These are phyloP conservation scores for Bruchidius siliquastri DNA, from an alignment of 2,888 invertebrate genomes.

Conservation along the genomic window DNA sequence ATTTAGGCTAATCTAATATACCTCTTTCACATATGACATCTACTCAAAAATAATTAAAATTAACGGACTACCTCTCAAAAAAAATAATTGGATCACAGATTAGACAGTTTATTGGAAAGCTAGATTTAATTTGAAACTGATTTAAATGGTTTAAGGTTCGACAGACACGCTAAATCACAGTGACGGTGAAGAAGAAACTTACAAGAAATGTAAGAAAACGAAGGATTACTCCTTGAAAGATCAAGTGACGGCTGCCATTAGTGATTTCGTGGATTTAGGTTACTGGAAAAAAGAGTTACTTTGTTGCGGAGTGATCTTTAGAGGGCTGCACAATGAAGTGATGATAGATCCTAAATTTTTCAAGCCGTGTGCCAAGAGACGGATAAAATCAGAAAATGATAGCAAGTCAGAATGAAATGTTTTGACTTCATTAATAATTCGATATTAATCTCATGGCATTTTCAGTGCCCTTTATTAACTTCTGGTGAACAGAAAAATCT, in stretches of 20 bases:
- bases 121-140: too few relatives aligned
- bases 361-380: slow-evolving; percentile 9
- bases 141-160: neutral
- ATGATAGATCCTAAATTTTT: slow-evolving; percentile 12
- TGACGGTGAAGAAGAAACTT: neutral
- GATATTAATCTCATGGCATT: too few relatives aligned
- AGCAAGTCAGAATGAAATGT: neutral
- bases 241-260: slow-evolving; percentile 1
- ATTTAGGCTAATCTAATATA: too few relatives aligned
- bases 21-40: too few relatives aligned
- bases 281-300: slow-evolving; percentile 16
- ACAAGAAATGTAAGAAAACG: neutral
- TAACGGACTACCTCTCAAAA: too few relatives aligned
- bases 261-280: slow-evolving; percentile 14
- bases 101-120: too few relatives aligned
- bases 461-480: too few relatives aligned
- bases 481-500: too few relatives aligned
- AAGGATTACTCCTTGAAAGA: neutral
- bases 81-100: too few relatives aligned
- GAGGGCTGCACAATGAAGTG: slow-evolving; percentile 11
- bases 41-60: too few relatives aligned
- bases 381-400: neutral
- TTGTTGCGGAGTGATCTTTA: slow-evolving; percentile 15
- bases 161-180: neutral
- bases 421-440: too few relatives aligned